Evolutionary conservation across 2,797 vertebrate species (phyloP).

Genomic region (Coregonus suidteri): DNA sequence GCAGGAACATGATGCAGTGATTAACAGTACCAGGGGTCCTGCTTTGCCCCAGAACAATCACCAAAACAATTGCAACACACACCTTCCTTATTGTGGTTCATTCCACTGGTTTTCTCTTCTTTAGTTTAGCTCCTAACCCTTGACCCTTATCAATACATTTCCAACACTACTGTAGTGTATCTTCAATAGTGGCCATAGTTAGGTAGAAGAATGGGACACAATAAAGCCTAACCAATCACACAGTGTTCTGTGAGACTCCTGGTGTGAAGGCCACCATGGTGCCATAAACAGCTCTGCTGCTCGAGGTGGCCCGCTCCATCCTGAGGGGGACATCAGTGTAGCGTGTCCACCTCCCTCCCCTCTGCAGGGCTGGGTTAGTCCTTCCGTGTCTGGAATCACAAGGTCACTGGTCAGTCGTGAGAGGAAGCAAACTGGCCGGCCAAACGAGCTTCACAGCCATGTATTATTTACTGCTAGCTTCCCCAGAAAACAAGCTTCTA

Average conservation of each 20-base stretch:
- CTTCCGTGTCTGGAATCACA: slow-evolving; percentile 22
- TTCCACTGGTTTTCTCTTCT: neutral
- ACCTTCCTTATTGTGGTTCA: neutral
- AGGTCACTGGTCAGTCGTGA: slow-evolving; percentile 52
- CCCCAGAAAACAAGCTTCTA: neutral
- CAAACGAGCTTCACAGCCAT: slow-evolving; percentile 24
- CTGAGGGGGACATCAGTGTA: neutral
- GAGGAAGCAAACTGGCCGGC: neutral
- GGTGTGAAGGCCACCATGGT: slow-evolving; percentile 59
- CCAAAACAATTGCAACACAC: neutral
- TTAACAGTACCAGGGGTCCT: slow-evolving; percentile 20
- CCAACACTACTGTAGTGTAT: neutral
- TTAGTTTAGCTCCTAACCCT: neutral
- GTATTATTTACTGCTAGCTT: slow-evolving; percentile 64
- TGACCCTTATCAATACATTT: neutral
- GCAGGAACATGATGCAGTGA: slow-evolving; percentile 18
- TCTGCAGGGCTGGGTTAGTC: neutral
- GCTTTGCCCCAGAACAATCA: slow-evolving; percentile 1
- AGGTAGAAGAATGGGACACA: neutral
- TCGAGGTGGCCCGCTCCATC: neutral
- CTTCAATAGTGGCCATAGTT: neutral
- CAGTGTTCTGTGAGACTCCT: neutral
- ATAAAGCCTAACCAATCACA: neutral
- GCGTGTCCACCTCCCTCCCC: neutral
- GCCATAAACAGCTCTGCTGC: slow-evolving; percentile 41